Evolutionary conservation across 2,113 vertebrate genomes (phyloP).

Genomic region (Eublepharis macularius): DNA sequence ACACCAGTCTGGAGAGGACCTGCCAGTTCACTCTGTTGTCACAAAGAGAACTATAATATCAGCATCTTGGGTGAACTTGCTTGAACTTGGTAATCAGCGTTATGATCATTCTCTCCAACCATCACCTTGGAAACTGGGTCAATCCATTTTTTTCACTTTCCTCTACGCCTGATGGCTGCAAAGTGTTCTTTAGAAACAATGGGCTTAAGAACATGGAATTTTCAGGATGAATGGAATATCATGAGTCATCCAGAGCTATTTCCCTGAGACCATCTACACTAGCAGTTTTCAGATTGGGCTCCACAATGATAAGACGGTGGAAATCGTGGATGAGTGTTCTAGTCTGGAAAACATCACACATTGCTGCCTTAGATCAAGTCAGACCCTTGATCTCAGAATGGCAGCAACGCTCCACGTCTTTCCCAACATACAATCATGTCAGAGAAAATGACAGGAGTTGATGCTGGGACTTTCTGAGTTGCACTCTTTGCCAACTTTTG

Average conservation of each 20-base stretch:
- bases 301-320: not conserved
- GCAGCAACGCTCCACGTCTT: too few relatives aligned
- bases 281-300: not conserved
- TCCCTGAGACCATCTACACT: too few relatives aligned
- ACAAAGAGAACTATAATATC: not conserved
- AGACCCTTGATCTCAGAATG: too few relatives aligned
- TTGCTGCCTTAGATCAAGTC: too few relatives aligned
- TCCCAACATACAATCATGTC: too few relatives aligned
- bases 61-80: not conserved
- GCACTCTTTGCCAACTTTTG: too few relatives aligned
- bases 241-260: not conserved
- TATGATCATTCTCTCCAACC: not conserved
- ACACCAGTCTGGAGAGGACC: not conserved
- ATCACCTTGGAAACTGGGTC: not conserved
- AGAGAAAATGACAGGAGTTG: too few relatives aligned
- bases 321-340: not conserved
- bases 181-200: constrained; percentile 12
- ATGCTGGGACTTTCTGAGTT: too few relatives aligned
- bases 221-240: not conserved
- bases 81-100: not conserved
- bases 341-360: too few relatives aligned
- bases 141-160: not conserved
- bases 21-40: not conserved
- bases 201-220: not conserved
- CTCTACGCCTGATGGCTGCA: not conserved